Evolutionary conservation across 64 coral and sea anemone species (phyloP).

Genomic region (Pocillopora damicornis): DNA sequence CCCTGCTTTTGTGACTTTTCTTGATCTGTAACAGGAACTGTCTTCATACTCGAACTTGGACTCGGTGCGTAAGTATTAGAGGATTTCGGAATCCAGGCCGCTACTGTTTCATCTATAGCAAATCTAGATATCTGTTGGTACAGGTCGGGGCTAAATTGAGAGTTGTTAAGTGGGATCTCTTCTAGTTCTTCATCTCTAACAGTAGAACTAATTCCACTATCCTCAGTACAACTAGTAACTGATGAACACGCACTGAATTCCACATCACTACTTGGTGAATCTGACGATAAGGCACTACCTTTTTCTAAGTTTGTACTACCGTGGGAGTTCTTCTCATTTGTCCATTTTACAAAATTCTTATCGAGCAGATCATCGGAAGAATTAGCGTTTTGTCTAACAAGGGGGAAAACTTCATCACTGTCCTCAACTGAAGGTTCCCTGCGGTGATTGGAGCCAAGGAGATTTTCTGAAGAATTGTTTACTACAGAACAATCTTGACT

Average conservation of each 20-base stretch:
- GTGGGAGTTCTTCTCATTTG: neutral
- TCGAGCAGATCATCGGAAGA: conserved; percentile 11
- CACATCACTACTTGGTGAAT: conserved; percentile 85
- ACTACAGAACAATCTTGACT: neutral
- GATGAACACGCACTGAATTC: conserved; percentile 84
- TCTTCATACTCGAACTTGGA: neutral
- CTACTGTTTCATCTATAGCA: conserved; percentile 59
- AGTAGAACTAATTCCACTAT: conserved; percentile 86
- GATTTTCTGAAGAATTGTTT: conserved; percentile 7
- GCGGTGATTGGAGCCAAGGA: neutral
- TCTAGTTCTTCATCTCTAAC: conserved; percentile 89
- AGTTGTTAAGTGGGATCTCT: conserved; percentile 83
- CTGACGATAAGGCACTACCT: conserved; percentile 56
- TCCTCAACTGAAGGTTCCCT: conserved; percentile 3
- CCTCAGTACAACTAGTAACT: conserved; percentile 78
- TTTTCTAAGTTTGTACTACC: conserved; percentile 26
- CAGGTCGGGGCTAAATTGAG: conserved; percentile 53
- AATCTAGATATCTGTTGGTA: conserved; percentile 72
- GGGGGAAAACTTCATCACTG: conserved; percentile 20
- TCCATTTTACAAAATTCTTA: conserved; percentile 34
- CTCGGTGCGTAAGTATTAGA: conserved; percentile 78
- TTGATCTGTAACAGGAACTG: conserved; percentile 4
- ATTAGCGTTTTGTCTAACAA: neutral
- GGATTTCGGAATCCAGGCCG: conserved; percentile 81
- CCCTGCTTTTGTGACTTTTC: conserved; percentile 42